Conservation (phyloP, 2,888 invertebrate genomes). For the Acleris cristana region DNA sequence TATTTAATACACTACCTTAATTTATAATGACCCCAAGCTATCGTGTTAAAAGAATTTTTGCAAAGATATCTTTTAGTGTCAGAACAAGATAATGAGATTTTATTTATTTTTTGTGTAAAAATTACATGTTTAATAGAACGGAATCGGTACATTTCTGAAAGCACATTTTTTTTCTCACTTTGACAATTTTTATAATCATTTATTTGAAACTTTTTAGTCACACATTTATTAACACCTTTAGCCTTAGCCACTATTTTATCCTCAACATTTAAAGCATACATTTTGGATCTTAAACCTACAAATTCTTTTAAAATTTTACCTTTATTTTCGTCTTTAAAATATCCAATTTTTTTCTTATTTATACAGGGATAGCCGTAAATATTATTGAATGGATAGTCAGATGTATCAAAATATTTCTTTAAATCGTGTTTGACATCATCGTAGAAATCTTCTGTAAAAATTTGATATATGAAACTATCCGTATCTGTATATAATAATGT, state of each 20-base stretch:
- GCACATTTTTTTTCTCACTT: slow-evolving; percentile 32
- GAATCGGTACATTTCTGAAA: slow-evolving; percentile 38
- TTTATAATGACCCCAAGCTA: slow-evolving; percentile 39
- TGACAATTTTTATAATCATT: slow-evolving; percentile 40
- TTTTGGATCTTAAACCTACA: too few species aligned
- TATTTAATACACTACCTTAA: slow-evolving; percentile 19
- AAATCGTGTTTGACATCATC: slow-evolving; percentile 43
- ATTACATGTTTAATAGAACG: slow-evolving; percentile 41
- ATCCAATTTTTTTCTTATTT: too few species aligned
- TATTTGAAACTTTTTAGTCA: slow-evolving; percentile 38
- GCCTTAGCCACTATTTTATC: too few species aligned
- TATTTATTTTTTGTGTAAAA: slow-evolving; percentile 43
- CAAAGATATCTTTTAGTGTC: slow-evolving; percentile 33
- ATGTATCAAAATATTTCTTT: slow-evolving; percentile 35
- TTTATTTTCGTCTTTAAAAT: too few species aligned
- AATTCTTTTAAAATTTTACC: too few species aligned
- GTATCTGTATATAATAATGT: slow-evolving; percentile 46
- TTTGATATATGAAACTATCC: slow-evolving; percentile 46
- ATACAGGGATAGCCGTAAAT: too few species aligned
- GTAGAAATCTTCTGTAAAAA: slow-evolving; percentile 43
- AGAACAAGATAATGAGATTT: slow-evolving; percentile 37
- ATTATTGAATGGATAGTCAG: too few species aligned
- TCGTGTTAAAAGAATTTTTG: slow-evolving; percentile 18
- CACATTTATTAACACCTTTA: too few species aligned
- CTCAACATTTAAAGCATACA: too few species aligned